These are phyloP conservation scores for Parapsyche elsis DNA, from an alignment of 1,140 invertebrate species.

Conservation along the genomic window DNA sequence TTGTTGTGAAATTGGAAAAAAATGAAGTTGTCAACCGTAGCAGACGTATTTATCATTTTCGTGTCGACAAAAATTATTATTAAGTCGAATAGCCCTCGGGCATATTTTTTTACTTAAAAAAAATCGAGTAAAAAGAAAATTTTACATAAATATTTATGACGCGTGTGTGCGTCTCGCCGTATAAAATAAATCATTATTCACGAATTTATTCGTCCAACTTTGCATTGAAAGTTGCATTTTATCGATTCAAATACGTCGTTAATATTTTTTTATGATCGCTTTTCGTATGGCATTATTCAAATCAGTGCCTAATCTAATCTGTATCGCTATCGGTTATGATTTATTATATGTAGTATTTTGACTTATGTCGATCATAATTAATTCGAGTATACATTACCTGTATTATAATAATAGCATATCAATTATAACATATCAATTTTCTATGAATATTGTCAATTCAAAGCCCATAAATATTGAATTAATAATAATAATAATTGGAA, in stretches of 20 bases:
- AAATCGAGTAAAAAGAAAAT: background rate
- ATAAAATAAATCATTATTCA: too few species aligned
- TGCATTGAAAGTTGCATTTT: too few species aligned
- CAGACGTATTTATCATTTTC: slow-evolving; percentile 2
- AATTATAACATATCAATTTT: too few species aligned
- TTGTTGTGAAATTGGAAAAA: background rate
- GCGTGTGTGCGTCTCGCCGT: background rate
- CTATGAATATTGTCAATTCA: too few species aligned
- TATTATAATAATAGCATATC: too few species aligned
- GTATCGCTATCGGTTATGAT: background rate
- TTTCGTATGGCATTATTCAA: background rate
- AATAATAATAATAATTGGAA: too few species aligned
- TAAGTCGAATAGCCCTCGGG: background rate
- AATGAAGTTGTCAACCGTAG: slow-evolving; percentile 15
- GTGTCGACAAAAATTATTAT: background rate
- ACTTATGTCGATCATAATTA: too few species aligned
- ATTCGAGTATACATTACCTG: too few species aligned
- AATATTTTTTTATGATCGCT: background rate
- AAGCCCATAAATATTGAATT: too few species aligned
- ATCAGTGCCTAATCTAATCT: background rate
- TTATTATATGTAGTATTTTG: background rate
- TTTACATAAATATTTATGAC: background rate
- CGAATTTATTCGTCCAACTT: too few species aligned
- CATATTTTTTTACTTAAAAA: background rate
- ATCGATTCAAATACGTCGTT: too few species aligned